Evolutionary conservation across 2,113 vertebrate genomes (phyloP), one percentile per base, ranked within the genome.

Genomic region (Azemiops feae): DNA sequence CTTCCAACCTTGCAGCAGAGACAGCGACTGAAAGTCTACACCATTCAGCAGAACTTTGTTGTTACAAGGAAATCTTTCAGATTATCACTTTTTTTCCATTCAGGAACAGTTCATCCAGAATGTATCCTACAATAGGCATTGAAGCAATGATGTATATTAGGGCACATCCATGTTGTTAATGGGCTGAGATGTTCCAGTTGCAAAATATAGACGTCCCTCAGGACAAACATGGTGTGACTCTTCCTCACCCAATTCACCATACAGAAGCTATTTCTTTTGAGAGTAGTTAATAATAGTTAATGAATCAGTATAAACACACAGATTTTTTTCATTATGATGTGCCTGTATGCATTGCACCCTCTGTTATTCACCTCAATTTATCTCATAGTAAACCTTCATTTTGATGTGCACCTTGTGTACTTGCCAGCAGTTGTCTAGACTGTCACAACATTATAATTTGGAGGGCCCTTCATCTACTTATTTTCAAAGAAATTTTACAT

Each of bases 371-470:
- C 1, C 9, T 23, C 34, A 43, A 9, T 43, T 81, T 39, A 81
- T 18, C 1, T 88, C n/a, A 93, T 18, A 0, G 0, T 20, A 87
- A 86, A 7, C 0, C 0, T 89, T 5, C 93, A 11, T 91, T 89
- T 16, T 10, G 88, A 4, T 58, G 92, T 60, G 7, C 50, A 88
- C 23, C 34, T 9, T 14, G 50, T 14, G 0, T 91, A 92, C 50
- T 54, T 93, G 58, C 16, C 92, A 88, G 58, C 4, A n/a, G 2
- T 60, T 96, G 90, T 50, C 1, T 93, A 93, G 91, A 39, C 1
- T 94, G 25, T 39, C 27, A 47, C 4, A 0, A 0, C 89, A 10
- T n/a, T 86, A 54, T 64, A 47, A 90, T 23, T 90, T 47, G 50
- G 12, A 20, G 16, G 27, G 58, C 91, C 8, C 81, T 16, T 4